Evolutionary conservation across 2,797 vertebrate genomes (phyloP).

Genomic region (Serranus cabrilla): DNA sequence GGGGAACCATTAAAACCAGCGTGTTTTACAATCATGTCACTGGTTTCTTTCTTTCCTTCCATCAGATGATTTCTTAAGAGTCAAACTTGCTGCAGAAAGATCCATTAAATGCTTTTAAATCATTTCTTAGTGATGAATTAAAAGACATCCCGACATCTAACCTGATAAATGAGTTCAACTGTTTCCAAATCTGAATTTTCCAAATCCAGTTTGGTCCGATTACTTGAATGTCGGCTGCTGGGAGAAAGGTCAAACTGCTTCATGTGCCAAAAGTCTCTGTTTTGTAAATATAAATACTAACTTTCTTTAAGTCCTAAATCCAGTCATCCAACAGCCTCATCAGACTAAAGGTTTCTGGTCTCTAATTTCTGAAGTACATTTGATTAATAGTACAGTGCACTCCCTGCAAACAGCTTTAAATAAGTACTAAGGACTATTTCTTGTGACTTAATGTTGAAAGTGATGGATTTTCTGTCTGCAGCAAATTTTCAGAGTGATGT

Average conservation of each 20-base stretch:
- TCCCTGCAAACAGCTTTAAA: too few relatives aligned
- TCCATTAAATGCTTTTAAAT: background rate
- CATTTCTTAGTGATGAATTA: background rate
- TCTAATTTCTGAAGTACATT: background rate
- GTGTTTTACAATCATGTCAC: too few relatives aligned
- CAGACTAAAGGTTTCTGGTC: background rate
- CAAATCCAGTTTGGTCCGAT: background rate
- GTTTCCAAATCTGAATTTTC: background rate
- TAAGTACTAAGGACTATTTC: too few relatives aligned
- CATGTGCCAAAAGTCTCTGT: too few relatives aligned
- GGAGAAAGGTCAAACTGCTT: too few relatives aligned
- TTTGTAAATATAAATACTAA: too few relatives aligned
- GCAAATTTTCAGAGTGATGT: background rate
- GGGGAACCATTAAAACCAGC: background rate
- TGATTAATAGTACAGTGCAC: background rate
- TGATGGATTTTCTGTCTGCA: constrained; percentile 7
- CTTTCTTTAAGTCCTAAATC: too few relatives aligned
- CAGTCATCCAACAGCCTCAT: too few relatives aligned
- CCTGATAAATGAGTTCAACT: background rate
- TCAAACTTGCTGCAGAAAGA: constrained; percentile 2
- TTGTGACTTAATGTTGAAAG: background rate
- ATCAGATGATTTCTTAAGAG: background rate
- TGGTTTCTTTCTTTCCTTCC: background rate
- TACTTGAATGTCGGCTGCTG: background rate
- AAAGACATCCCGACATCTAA: too few relatives aligned